phyloP scores from a whole-genome alignment of 1,140 invertebrate species.

The Psilanteris sp. region DNA sequence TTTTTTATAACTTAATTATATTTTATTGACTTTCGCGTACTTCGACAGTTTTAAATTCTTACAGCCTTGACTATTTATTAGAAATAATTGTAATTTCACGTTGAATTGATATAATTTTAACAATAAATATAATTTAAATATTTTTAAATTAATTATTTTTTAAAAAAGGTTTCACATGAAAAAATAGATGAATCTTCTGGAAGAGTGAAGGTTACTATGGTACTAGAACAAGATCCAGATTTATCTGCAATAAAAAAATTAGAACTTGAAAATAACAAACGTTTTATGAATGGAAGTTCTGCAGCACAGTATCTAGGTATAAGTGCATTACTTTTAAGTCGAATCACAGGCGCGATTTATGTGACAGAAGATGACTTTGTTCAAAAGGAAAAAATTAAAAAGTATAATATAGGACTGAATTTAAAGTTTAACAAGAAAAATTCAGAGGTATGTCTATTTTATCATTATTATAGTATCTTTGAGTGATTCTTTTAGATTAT shows the following conservation, averaged over 20 bases:
- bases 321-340: slow-evolving; percentile 86
- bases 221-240: slow-evolving; percentile 78
- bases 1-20: no score
- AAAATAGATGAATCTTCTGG: slow-evolving; percentile 76
- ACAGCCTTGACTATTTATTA: no score
- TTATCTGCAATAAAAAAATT: slow-evolving; percentile 66
- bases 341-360: slow-evolving; percentile 91
- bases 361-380: slow-evolving; percentile 77
- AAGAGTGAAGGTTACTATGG: slow-evolving; percentile 81
- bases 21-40: no score
- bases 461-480: no score
- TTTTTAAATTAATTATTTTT: no score
- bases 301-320: slow-evolving; percentile 83
- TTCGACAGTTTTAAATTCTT: no score
- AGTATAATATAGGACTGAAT: slow-evolving; percentile 93
- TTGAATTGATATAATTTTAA: no score
- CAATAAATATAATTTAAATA: no score
- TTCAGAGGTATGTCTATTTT: slow-evolving; percentile 83
- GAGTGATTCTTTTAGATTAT: no score
- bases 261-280: slow-evolving; percentile 48
- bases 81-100: no score
- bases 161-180: slow-evolving; percentile 73
- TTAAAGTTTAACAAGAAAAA: slow-evolving; percentile 93
- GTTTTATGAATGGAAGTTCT: slow-evolving; percentile 70
- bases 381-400: slow-evolving; percentile 74